Base-by-base conservation (phyloP, 1,140 invertebrate species). In the Pogonomyrmex californicus region DNA sequence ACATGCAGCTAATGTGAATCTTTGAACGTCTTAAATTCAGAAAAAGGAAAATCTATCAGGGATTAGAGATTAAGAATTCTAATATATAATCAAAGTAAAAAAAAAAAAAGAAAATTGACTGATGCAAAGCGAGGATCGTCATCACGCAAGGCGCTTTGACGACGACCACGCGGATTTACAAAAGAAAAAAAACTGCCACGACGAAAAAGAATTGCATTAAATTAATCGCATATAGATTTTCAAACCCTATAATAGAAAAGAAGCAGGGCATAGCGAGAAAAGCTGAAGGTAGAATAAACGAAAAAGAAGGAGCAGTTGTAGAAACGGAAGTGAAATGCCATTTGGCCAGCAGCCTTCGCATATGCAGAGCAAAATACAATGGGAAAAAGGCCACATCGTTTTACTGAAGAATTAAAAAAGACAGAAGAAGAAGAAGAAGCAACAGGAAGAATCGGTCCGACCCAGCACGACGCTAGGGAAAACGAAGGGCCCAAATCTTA, bases 391-490 rank as follows among this genome's bases (percentile, higher is more conserved):
- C 44, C 62, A 79, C 56, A 14, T 17, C 17, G 38, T 47, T 44
- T 33, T 70, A 14, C 66, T 68, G 17, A 54, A 66, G 10, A 87
- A 87, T 23, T 47, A 36, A 33, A 68, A 66, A 23, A 81, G 12
- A 38, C 38, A 33, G 12, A 10, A 47, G 17, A 63, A 38, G 5
- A 65, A 73, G 17, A 17, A 23, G 23, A 10, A 65, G 14, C 36
- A 38, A 71, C 4, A n/a, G 58, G 6, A 54, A 44, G 30, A 47
- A 17, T 66, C 49, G 41, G n/a, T 85, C 49, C 63, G 73, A 76
- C 56, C 58, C 33, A 63, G 88, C 83, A 89, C 88, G 44, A 75
- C 87, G 87, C 76, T 66, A 58, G 87, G 88, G 56, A 62, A 47
- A 65, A 68, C 70, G 62, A 62, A 73, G 66, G 65, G 65, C 78